Evolutionary conservation across 2,113 vertebrate species (phyloP).

Genomic region (Microcebus tavaratra): DNA sequence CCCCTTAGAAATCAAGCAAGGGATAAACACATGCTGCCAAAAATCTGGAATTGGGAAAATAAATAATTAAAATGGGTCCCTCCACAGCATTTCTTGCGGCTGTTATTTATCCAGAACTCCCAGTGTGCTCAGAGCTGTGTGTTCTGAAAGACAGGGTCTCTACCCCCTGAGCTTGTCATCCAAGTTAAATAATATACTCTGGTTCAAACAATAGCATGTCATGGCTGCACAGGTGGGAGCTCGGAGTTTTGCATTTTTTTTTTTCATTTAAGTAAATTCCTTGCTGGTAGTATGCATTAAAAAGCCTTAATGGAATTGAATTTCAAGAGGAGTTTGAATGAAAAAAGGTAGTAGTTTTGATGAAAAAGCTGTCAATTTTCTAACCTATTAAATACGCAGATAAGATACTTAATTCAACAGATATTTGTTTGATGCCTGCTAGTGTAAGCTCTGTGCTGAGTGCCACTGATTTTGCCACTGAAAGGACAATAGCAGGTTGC

Average conservation of each 20-base stretch:
- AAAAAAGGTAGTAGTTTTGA: conserved; percentile 45
- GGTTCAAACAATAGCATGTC: conserved; percentile 76
- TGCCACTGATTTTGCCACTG: background rate
- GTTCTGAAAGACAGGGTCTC: conserved; percentile 74
- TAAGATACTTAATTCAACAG: conserved; percentile 60
- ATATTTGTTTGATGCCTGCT: conserved; percentile 23
- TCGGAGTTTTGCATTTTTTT: conserved; percentile 54
- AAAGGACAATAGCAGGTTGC: conserved; percentile 62
- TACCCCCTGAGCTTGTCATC: conserved; percentile 59
- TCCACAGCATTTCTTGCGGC: conserved; percentile 57
- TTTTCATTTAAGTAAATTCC: conserved; percentile 66
- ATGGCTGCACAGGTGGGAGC: conserved; percentile 70
- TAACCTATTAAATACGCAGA: conserved; percentile 63
- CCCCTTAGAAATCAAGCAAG: conserved; percentile 58
- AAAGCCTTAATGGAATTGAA: conserved; percentile 65
- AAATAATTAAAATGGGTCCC: conserved; percentile 69
- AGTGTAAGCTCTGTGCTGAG: conserved; percentile 8
- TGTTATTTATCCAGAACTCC: conserved; percentile 78
- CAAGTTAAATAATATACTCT: conserved; percentile 72
- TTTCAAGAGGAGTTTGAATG: conserved; percentile 68
- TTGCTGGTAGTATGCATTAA: conserved; percentile 52
- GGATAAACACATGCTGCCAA: conserved; percentile 50
- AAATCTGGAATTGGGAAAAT: conserved; percentile 58
- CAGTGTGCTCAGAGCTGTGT: conserved; percentile 49
- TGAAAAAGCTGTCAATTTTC: conserved; percentile 66